Base-by-base conservation (phyloP, 2,797 vertebrate species). In the Tauraco hartlaubi region DNA sequence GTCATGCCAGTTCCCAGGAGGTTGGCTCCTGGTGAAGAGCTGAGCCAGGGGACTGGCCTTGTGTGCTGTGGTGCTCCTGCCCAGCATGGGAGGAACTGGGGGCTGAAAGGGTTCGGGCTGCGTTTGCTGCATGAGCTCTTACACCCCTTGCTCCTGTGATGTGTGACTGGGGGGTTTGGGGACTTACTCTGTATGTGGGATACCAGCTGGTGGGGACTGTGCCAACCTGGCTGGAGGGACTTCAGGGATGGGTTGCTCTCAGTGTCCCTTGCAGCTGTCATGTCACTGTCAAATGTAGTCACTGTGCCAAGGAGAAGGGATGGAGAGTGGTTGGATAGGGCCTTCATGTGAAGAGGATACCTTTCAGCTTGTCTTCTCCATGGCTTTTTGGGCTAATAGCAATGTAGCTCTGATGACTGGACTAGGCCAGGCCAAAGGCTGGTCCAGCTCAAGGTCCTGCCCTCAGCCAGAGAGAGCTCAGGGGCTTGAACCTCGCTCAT, bases 401-500 rank as follows among this genome's bases (percentile, higher is more conserved):
- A 22, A 23, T 48, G 41, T 12, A 52, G 58, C 41, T 64, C 26
- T 79, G 62, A 18, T 26, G 46, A 17, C 35, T 69, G 21, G 41
- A 19, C 2, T 28, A 52, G 46, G 43, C 10, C 62, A 82, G 63
- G 37, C 23, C 48, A 44, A 59, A 72, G 62, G 8, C 35, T 33
- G 37, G 33, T 15, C 25, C 35, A 81, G 29, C 44, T 83, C 20
- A 11, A 31, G n/a, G n/a, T 16, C 17, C 51, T 68, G 22, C 26
- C 26, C 19, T 66, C 39, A 62, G 46, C 9, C 33, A 48, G 44
- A 21, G 39, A 63, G 21, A 41, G 2, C 11, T 28, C 21, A 11
- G 28, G 66, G 66, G 9, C 59, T 41, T 33, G 31, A 52, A 31
- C 48, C 22, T 75, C 1, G 0, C n/a, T 54, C 0, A 0, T 22